A percentile compares a stretch with the other conserved stretches of the same genome.
Evolutionary conservation across 2,113 vertebrate species (phyloP).

Genomic region (Athene noctua): DNA sequence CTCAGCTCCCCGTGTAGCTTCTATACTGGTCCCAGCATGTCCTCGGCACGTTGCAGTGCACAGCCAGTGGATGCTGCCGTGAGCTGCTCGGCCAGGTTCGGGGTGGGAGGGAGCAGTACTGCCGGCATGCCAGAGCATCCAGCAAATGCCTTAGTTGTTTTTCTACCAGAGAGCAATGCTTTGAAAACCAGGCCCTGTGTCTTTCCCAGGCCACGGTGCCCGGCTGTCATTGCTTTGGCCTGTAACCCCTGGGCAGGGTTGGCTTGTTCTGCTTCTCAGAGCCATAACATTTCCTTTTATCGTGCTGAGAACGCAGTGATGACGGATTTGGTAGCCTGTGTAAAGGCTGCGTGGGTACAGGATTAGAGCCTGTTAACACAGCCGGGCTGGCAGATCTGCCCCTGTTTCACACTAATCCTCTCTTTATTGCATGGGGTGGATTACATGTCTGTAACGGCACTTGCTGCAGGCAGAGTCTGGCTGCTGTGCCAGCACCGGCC

Average conservation of each 20-base stretch:
- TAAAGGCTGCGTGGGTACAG: fast-evolving
- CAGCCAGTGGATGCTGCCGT: fast-evolving
- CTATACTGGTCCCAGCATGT: fast-evolving
- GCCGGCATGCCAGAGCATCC: fast-evolving
- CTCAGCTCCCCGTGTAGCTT: neutral
- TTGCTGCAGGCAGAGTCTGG: neutral
- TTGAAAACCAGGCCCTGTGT: neutral
- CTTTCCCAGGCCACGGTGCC: fast-evolving
- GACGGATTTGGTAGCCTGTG: fast-evolving
- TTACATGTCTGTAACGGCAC: fast-evolving
- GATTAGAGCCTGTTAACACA: neutral
- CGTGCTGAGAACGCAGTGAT: fast-evolving
- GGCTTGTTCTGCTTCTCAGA: neutral
- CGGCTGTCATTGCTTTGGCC: fast-evolving
- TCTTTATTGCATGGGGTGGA: neutral
- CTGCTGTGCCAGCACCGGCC: fast-evolving
- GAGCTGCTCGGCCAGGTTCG: neutral
- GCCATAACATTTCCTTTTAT: neutral
- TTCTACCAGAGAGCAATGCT: fast-evolving
- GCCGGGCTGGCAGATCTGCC: neutral
- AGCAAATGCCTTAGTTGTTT: neutral
- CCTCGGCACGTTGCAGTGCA: fast-evolving
- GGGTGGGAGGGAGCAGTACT: fast-evolving
- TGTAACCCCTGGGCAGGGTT: fast-evolving
- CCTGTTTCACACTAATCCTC: neutral